These are phyloP conservation scores for Tetrapedia diversipes DNA, from an alignment of 2,888 invertebrate genomes.

Conservation along the genomic window DNA sequence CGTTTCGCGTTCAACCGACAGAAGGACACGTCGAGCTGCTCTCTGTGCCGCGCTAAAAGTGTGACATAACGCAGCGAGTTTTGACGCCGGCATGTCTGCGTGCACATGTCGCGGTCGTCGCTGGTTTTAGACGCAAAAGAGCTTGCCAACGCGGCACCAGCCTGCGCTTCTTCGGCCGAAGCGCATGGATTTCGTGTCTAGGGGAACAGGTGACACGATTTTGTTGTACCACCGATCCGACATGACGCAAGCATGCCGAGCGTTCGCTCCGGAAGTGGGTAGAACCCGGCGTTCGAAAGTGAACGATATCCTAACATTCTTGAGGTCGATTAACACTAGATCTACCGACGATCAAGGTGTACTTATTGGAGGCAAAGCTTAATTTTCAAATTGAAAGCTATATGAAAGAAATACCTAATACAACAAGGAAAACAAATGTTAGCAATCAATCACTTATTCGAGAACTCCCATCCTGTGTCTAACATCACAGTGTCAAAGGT, in stretches of 20 bases:
- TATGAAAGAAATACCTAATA: no score
- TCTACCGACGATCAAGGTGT: no score
- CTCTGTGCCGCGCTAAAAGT: slow-evolving; percentile 50
- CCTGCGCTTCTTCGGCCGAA: slow-evolving; percentile 30
- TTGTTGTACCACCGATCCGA: not conserved
- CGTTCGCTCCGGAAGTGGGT: not conserved
- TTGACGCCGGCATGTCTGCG: slow-evolving; percentile 79
- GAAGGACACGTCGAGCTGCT: slow-evolving; percentile 18
- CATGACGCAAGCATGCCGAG: not conserved
- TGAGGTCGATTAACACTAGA: not conserved
- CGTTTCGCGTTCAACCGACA: slow-evolving; percentile 11
- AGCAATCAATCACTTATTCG: no score
- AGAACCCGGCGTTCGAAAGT: not conserved
- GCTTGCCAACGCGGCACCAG: slow-evolving; percentile 67
- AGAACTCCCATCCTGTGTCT: no score
- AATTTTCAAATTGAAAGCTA: no score
- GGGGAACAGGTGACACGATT: not conserved
- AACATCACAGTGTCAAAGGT: no score
- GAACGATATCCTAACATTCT: not conserved
- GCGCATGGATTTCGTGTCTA: slow-evolving; percentile 51
- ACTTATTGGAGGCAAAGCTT: no score
- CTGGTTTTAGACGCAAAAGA: slow-evolving; percentile 75
- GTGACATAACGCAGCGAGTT: slow-evolving; percentile 77
- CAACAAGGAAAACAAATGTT: no score
- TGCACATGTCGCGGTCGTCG: slow-evolving; percentile 74